Evolutionary conservation across 1,140 invertebrate species (phyloP).

Genomic region (Drosophila navojoa): DNA sequence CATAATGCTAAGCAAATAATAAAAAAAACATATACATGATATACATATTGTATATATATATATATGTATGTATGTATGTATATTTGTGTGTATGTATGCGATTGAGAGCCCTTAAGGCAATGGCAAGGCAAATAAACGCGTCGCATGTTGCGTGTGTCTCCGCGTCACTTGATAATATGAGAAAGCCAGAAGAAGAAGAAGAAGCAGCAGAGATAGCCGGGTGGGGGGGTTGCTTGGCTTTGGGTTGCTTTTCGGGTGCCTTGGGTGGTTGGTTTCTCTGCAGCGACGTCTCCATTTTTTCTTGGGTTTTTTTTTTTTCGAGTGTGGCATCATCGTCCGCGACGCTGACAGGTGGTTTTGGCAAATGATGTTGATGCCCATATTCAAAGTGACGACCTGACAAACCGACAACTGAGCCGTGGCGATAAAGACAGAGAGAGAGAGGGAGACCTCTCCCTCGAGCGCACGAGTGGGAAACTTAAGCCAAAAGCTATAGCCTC

Average conservation of each 20-base stretch:
- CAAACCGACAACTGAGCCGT: slow-evolving; percentile 23
- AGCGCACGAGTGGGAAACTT: background rate
- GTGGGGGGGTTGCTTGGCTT: background rate
- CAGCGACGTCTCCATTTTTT: too few species aligned
- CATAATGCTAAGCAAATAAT: slow-evolving; percentile 75
- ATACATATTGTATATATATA: slow-evolving; percentile 24
- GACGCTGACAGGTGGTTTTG: slow-evolving; percentile 68
- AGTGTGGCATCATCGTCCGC: slow-evolving; percentile 2
- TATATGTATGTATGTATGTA: slow-evolving; percentile 25
- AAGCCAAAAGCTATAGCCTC: background rate
- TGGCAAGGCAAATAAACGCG: slow-evolving; percentile 66
- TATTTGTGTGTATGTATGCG: slow-evolving; percentile 3
- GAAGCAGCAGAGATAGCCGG: background rate
- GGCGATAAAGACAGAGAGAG: slow-evolving; percentile 34
- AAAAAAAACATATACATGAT: slow-evolving; percentile 43
- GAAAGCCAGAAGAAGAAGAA: too few species aligned
- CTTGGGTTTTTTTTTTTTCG: background rate
- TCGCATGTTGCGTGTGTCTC: slow-evolving; percentile 35
- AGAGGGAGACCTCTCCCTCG: too few species aligned
- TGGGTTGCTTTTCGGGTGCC: background rate
- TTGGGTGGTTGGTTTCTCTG: background rate
- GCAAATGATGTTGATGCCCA: slow-evolving; percentile 50
- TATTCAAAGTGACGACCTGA: slow-evolving; percentile 49
- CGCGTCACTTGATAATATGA: too few species aligned
- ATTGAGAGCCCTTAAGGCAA: slow-evolving; percentile 24